Evolutionary conservation across 2,888 invertebrate species (phyloP).

Genomic region (Pharmacophagus antenor): DNA sequence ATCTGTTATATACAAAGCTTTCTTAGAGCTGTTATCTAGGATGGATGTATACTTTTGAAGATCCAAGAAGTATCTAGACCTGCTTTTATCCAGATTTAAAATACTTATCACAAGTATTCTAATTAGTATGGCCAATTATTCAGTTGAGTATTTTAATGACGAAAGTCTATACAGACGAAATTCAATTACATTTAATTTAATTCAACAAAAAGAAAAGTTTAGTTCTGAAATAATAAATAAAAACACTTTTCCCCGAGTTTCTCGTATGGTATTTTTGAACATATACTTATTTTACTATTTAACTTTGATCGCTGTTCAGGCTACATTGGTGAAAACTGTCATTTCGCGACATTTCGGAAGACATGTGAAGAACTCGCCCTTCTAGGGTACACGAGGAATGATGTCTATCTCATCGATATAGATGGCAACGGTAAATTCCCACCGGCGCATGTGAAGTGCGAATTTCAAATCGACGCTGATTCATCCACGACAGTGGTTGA

Average conservation of each 20-base stretch:
- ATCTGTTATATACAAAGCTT: too few relatives aligned
- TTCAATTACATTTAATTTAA: too few relatives aligned
- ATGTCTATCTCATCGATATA: constrained; percentile 95
- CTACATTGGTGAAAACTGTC: constrained; percentile 96
- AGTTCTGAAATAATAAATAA: not conserved
- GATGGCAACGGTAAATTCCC: constrained; percentile 96
- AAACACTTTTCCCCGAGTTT: too few relatives aligned
- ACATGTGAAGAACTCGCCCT: constrained; percentile 96
- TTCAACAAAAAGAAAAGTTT: not conserved
- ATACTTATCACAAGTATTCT: too few relatives aligned
- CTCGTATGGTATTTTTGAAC: too few relatives aligned
- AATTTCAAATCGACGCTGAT: constrained; percentile 93
- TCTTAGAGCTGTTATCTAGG: too few relatives aligned
- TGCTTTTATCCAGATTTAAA: too few relatives aligned
- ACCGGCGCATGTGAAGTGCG: constrained; percentile 94
- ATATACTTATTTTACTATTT: not conserved
- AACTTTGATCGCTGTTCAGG: constrained; percentile 55
- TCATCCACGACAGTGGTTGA: constrained; percentile 94
- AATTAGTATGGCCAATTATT: too few relatives aligned
- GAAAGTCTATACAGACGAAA: too few relatives aligned
- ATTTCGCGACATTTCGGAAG: constrained; percentile 94
- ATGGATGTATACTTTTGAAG: too few relatives aligned
- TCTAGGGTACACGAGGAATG: constrained; percentile 92
- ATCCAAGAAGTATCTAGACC: too few relatives aligned
- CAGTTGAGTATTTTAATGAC: too few relatives aligned